Base-by-base conservation (phyloP, 35 echinoderm and acorn worm species). In the Apostichopus parvimensis region DNA sequence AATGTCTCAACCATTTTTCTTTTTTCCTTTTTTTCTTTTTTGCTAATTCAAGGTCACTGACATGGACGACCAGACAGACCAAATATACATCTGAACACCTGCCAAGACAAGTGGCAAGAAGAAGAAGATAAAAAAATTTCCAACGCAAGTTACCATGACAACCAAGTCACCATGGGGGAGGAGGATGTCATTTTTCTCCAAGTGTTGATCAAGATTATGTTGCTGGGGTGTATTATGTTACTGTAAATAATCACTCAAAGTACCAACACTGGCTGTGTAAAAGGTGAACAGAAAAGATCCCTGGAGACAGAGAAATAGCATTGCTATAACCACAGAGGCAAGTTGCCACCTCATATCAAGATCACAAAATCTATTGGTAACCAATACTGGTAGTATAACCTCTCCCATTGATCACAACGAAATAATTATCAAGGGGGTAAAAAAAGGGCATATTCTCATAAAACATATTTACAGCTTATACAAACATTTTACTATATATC, bases 121-220 rank as follows among this genome's bases (percentile, higher is more conserved):
- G 5, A 75, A 68, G 64, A 18, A 12, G 62, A 66, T 68, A 68
- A 68, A 68, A 68, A 11, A 1, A 14, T 14, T 68, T 22, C 71
- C 14, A 75, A 75, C 24, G 71, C 71, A 75, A 18, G 21, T 75
- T 22, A 75, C 71, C 71, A 75, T 75, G 71, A 75, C 71, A 75
- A 75, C 71, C 1, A 75, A 75, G 71, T 75, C 71, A 75, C 71
- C 20, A 75, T 75, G 71, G 71, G 71, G 71, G 71, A 75, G 71
- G 71, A 75, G 71, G 71, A 75, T 75, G 71, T 75, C 71, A 75
- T 18, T 75, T 75, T 75, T 75, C 71, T 20, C 71, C 71, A 75
- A 75, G 71, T 75, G 71, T 75, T 75, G 71, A 75, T 75, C 71
- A 75, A 75, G 71, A 75, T 75, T 75, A 75, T 22, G 21, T 75